phyloP scores from a whole-genome alignment of 2,888 invertebrate genomes.

The Tachina grossa region DNA sequence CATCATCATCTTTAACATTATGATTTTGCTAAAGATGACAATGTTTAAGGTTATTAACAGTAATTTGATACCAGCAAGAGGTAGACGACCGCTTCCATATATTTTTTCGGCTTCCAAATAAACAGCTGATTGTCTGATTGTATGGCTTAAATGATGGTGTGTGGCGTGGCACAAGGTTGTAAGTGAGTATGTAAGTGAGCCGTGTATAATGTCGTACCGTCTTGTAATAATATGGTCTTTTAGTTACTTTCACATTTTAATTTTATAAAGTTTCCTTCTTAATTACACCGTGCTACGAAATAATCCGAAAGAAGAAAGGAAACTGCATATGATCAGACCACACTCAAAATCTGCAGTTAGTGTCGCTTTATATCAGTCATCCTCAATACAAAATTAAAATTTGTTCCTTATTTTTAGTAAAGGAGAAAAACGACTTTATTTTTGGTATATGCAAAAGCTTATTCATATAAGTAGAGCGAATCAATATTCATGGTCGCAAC shows the following conservation, averaged over 20 bases:
- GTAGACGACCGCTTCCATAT: constrained; percentile 71
- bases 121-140: constrained; percentile 68
- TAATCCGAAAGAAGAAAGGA: not conserved
- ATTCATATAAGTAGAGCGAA: too few relatives aligned
- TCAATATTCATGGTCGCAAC: too few relatives aligned
- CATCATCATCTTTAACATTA: constrained; percentile 5
- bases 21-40: constrained; percentile 12
- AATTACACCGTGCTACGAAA: not conserved
- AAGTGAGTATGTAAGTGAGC: constrained; percentile 28
- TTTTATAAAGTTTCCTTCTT: not conserved
- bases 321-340: too few relatives aligned
- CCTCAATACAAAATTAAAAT: too few relatives aligned
- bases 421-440: too few relatives aligned
- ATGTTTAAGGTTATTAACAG: constrained; percentile 64
- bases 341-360: too few relatives aligned
- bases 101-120: constrained; percentile 29
- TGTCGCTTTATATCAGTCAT: too few relatives aligned
- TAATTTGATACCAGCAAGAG: constrained; percentile 59
- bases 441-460: too few relatives aligned
- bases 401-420: too few relatives aligned
- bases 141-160: constrained; percentile 31
- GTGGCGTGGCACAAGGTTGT: constrained; percentile 28
- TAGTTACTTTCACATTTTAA: not conserved
- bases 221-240: constrained; percentile 18
- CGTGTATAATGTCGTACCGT: constrained; percentile 3